phyloP scores from a whole-genome alignment of 2,113 vertebrate genomes.

The Dipodomys ordii region DNA sequence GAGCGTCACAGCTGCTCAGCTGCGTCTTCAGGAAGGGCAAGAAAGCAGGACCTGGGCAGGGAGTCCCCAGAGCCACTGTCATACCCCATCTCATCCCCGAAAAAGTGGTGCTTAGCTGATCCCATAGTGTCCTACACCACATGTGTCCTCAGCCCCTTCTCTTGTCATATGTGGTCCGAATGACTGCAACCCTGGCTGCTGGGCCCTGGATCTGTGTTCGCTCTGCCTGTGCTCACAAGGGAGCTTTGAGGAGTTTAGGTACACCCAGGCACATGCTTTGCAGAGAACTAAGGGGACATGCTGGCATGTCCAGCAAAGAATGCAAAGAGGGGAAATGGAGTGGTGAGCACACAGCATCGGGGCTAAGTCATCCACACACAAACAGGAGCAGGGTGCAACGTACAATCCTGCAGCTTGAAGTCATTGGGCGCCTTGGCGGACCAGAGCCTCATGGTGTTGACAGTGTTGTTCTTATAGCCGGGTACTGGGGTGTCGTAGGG shows the following conservation, averaged over 20 bases:
- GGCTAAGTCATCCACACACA: background rate
- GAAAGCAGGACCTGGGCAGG: background rate
- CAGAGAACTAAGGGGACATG: too few relatives aligned
- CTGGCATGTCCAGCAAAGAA: too few relatives aligned
- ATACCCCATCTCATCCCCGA: fast-evolving
- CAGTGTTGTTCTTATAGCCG: conserved; percentile 94
- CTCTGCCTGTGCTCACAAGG: background rate
- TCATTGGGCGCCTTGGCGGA: conserved; percentile 94
- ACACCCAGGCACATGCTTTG: background rate
- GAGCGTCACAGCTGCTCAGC: too few relatives aligned
- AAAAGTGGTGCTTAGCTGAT: background rate
- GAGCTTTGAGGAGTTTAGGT: background rate
- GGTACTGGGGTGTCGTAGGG: conserved; percentile 93
- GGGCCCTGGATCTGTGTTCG: background rate
- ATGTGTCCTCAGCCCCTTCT: background rate
- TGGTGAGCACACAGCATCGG: background rate
- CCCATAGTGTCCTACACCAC: fast-evolving
- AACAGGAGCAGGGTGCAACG: conserved; percentile 29
- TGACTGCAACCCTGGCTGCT: background rate
- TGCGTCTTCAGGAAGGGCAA: background rate
- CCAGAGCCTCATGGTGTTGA: conserved; percentile 95
- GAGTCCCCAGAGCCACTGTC: background rate
- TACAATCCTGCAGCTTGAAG: conserved; percentile 94
- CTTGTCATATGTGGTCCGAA: background rate
- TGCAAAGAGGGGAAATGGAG: background rate